Conservation (phyloP, 2,888 invertebrate genomes). For the Drosophila suboccidentalis region DNA sequence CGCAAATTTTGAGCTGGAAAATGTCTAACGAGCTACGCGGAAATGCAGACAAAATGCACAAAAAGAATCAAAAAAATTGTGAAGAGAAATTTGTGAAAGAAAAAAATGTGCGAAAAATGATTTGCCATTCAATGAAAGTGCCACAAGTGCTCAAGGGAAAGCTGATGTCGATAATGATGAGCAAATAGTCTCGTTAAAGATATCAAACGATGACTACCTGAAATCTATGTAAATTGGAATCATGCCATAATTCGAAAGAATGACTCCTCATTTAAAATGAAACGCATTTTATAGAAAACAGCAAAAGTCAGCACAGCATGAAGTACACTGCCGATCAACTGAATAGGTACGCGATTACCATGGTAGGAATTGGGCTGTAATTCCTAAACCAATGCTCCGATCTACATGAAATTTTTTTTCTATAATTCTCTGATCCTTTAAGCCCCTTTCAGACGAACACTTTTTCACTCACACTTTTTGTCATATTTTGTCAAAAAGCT, state of each 20-base stretch:
- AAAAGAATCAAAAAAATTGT: conserved; percentile 14
- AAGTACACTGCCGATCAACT: too few species aligned
- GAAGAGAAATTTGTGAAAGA: not conserved
- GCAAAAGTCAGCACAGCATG: not conserved
- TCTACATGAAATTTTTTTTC: too few species aligned
- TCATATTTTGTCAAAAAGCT: too few species aligned
- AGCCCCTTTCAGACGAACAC: too few species aligned
- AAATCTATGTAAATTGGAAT: conserved; percentile 37
- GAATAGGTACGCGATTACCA: too few species aligned
- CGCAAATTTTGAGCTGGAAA: conserved; percentile 47
- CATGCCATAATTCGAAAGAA: not conserved
- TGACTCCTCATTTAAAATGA: not conserved
- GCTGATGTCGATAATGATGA: conserved; percentile 52
- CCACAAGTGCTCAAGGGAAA: conserved; percentile 10
- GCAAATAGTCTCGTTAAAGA: conserved; percentile 63
- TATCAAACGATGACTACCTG: conserved; percentile 40
- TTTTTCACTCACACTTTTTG: too few species aligned
- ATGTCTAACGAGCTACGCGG: conserved; percentile 69
- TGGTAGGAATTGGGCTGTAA: too few species aligned
- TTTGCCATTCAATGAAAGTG: conserved; percentile 55
- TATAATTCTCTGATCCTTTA: too few species aligned
- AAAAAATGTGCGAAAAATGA: conserved; percentile 44
- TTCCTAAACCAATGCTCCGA: too few species aligned
- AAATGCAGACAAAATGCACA: conserved; percentile 53
- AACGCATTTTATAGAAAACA: not conserved